Conservation (phyloP, 2,888 invertebrate species). For the Nephrotoma appendiculata region DNA sequence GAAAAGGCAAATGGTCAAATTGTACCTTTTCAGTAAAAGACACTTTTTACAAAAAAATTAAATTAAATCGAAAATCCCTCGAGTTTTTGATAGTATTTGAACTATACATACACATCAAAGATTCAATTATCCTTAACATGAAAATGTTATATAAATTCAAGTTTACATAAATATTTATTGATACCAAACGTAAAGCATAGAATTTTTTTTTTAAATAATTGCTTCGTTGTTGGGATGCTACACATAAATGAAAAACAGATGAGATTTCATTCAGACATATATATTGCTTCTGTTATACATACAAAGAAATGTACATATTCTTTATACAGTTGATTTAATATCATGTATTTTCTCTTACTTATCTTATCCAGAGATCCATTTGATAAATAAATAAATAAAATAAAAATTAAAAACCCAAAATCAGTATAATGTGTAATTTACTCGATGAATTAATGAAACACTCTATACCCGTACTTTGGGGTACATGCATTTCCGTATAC, state of each 20-base stretch:
- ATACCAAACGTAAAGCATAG: neutral
- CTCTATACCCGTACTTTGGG: neutral
- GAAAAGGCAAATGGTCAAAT: too few relatives aligned
- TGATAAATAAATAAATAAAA: neutral
- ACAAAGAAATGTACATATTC: neutral
- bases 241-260: neutral
- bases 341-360: neutral
- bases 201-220: neutral
- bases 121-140: neutral
- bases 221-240: neutral
- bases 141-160: neutral
- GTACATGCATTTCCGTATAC: too few relatives aligned
- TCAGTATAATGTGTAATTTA: neutral
- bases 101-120: neutral
- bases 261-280: neutral
- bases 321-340: neutral
- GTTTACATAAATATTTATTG: neutral
- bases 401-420: neutral
- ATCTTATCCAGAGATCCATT: neutral
- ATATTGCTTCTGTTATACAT: too few relatives aligned
- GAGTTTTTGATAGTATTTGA: neutral
- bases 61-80: neutral
- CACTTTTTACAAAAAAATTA: neutral
- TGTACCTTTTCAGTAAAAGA: neutral
- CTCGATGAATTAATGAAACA: neutral